Base-by-base conservation (phyloP, 2,888 invertebrate species). In the Tipula unca region DNA sequence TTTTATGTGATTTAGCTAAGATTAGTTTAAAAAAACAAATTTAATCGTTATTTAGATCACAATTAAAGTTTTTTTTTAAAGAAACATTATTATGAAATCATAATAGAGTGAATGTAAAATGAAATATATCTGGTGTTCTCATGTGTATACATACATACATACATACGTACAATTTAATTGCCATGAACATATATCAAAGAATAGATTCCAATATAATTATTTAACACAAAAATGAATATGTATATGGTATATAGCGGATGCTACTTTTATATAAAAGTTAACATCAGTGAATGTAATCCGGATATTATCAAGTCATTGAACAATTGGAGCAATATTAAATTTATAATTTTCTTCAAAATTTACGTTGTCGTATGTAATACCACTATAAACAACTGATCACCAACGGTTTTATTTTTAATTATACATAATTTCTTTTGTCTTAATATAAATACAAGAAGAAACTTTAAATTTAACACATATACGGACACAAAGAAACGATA, bases 301-400 rank as follows among this genome's bases (percentile, higher is more conserved):
- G 69, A 69, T 69, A 69, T 69, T 69, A 69, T 69, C 69, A 69
- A 69, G 25, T 69, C 69, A 69, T 69, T 69, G 69, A 69, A 69
- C 69, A 69, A 69, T 69, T 69, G 25, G 69, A 69, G 69, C 69
- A 69, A 69, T 25, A 69, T 69, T 69, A 69, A 25, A 25, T 69
- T 48, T 48, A 48, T 48, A 48, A 39, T 48, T 48, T 48, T 48
- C 48, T 48, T 48, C 17, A n/a, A 48, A 48, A 48, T 17, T 6
- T 48, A 32, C 32, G n/a, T 14, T 14, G n/a, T 6, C 39, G 36
- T 36, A n/a, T 36, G 1, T 36, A 42, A 42, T 42, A 42, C 42
- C n/a, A 42, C 3, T 42, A 42, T 42, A n/a, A n/a, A 42, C 32
- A 4, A 32, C 42, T 32, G 14, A 42, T 42, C 42, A 42, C 42